These are phyloP conservation scores for Aphis gossypii DNA, from an alignment of 1,140 invertebrate genomes.

Conservation along the genomic window DNA sequence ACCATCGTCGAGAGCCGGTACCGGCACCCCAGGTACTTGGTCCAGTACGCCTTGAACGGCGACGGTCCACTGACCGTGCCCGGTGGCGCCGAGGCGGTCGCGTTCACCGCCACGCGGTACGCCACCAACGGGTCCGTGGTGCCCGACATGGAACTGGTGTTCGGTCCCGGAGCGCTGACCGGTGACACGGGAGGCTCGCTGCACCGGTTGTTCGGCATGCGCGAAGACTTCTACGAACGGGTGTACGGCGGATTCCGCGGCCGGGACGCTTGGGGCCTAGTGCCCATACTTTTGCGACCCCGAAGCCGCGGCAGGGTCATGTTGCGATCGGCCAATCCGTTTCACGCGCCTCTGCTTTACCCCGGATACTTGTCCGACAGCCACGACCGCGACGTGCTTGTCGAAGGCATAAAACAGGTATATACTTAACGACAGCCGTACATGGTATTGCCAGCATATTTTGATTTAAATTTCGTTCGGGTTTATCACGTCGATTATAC, in stretches of 20 bases:
- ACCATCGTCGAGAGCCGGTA: constrained; percentile 70
- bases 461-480: background rate
- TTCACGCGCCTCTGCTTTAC: constrained; percentile 70
- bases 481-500: background rate
- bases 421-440: background rate
- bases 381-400: constrained; percentile 60
- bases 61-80: constrained; percentile 64
- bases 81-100: constrained; percentile 65
- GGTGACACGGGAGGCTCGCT: constrained; percentile 76
- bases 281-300: constrained; percentile 67
- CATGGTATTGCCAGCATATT: background rate
- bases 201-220: constrained; percentile 65
- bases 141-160: constrained; percentile 64
- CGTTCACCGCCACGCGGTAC: constrained; percentile 65
- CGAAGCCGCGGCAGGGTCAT: constrained; percentile 67
- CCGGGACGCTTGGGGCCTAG: constrained; percentile 65
- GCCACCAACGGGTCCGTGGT: background rate
- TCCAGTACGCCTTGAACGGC: constrained; percentile 63
- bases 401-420: constrained; percentile 70
- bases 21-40: constrained; percentile 72
- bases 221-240: constrained; percentile 60
- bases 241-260: constrained; percentile 60
- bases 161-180: constrained; percentile 65
- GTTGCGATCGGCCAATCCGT: constrained; percentile 68
- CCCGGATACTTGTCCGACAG: constrained; percentile 68